Percentiles rank a stretch among this genome's conserved stretches.
Conservation (phyloP, 2,797 vertebrate genomes). For the Microchirus variegatus region DNA sequence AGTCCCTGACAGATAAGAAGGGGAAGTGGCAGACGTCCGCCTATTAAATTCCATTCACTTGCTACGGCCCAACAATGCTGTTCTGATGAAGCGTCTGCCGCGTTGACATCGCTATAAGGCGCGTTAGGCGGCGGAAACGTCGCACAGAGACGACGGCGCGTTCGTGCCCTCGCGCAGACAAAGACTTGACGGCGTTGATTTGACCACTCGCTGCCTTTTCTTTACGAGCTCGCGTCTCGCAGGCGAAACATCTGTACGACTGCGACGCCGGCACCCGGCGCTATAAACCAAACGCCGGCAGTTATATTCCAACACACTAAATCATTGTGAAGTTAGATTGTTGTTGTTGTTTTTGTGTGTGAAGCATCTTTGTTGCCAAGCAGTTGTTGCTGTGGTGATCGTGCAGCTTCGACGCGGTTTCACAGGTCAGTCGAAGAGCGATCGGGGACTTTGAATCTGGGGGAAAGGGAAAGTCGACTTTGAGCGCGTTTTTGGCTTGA, state of each 20-base stretch:
- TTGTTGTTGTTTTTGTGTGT: slow-evolving; percentile 17
- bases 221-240: slow-evolving; percentile 36
- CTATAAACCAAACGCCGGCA: slow-evolving; percentile 27
- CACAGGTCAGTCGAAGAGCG: slow-evolving; percentile 60
- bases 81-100: slow-evolving; percentile 53
- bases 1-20: slow-evolving; percentile 60
- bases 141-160: slow-evolving; percentile 43
- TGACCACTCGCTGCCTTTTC: slow-evolving; percentile 48
- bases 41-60: slow-evolving; percentile 63
- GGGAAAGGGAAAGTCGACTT: no score
- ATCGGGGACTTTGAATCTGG: slow-evolving; percentile 2
- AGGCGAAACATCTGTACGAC: slow-evolving; percentile 5
- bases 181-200: slow-evolving; percentile 58
- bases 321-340: slow-evolving; percentile 19
- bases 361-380: slow-evolving; percentile 73
- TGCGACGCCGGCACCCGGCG: background rate
- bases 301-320: background rate
- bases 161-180: slow-evolving; percentile 57
- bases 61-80: slow-evolving; percentile 59
- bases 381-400: slow-evolving; percentile 74
- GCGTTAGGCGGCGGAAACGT: slow-evolving; percentile 26
- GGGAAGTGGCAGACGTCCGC: slow-evolving; percentile 45
- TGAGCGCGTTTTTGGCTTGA: no score
- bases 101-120: slow-evolving; percentile 42
- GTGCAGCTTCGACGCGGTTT: slow-evolving; percentile 60